Base-by-base conservation (phyloP, 2,888 invertebrate genomes). In the Enchytraeus crypticus region DNA sequence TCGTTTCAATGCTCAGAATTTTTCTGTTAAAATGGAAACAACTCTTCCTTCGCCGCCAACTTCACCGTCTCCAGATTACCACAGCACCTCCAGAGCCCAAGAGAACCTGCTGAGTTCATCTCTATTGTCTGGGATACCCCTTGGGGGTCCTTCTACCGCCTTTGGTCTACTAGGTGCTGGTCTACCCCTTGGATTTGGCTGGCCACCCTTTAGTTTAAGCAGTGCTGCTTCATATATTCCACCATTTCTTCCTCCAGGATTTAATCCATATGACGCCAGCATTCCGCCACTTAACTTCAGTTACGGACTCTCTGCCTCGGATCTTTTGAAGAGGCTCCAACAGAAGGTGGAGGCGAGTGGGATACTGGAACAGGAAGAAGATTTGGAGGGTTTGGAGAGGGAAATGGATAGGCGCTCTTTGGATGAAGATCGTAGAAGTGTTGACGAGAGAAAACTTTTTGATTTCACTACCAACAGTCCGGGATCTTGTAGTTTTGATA, bases 261-360 rank as follows among this genome's bases (percentile, higher is more conserved):
- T 51, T 3, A 45, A 45, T 3, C 33, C 72, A 71, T 72, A 64
- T 71, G 47, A 71, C 71, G 61, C 71, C 72, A n/a, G 5, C 21
- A 21, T 18, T 51, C 49, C 54, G 18, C 57, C 49, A 53, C 66
- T 66, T 11, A 71, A 72, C 49, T 74, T 75, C 59, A 71, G 73
- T 5, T 63, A 75, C 49, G 75, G 70, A 66, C 74, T 74, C 2
- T 75, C 77, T n/a, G 77, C 77, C 26, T 77, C 77, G 34, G 77
- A 78, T 63, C 69, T 78, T 49, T 71, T 78, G 38, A 71, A 75
- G 58, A 74, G 76, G 63, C 70, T 78, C 27, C 77, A 78, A 64
- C 74, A 74, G 60, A 77, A 77, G 67, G 77, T 76, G 14, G 75
- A 77, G 64, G 65, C 68, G n/a, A n/a, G n/a, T n/a, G n/a, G n/a